Evolutionary conservation across 2,113 vertebrate genomes (phyloP).

Genomic region (Pelusios castaneus): DNA sequence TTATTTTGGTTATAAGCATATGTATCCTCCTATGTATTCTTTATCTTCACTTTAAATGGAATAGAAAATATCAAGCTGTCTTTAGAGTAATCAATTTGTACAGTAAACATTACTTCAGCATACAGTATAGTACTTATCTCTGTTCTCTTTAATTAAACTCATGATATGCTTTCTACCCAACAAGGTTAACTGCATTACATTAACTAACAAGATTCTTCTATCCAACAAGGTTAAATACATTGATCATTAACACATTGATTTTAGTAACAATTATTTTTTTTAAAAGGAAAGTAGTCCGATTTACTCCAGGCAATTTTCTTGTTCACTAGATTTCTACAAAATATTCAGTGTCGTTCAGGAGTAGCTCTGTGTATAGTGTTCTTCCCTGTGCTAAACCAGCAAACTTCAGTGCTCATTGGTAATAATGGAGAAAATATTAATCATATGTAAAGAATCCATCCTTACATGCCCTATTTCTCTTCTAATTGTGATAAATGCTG

Average conservation of each 20-base stretch:
- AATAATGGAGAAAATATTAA: conserved; percentile 54
- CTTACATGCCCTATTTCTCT: conserved; percentile 34
- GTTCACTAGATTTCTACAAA: neutral
- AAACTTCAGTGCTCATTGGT: neutral
- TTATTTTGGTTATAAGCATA: conserved; percentile 20
- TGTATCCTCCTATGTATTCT: conserved; percentile 54
- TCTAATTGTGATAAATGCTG: conserved; percentile 54
- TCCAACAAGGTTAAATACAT: neutral
- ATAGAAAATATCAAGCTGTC: conserved; percentile 59
- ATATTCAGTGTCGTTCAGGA: neutral
- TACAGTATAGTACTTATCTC: conserved; percentile 49
- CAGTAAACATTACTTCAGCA: conserved; percentile 60
- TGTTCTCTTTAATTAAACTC: conserved; percentile 62
- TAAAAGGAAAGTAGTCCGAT: conserved; percentile 22
- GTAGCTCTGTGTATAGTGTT: neutral
- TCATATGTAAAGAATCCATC: conserved; percentile 19
- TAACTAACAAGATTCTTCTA: conserved; percentile 43
- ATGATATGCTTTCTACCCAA: neutral
- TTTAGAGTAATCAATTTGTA: conserved; percentile 55
- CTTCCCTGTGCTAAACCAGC: neutral
- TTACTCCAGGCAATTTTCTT: neutral
- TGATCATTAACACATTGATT: conserved; percentile 31
- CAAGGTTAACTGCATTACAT: conserved; percentile 3
- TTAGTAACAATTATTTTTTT: conserved; percentile 5
- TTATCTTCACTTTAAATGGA: conserved; percentile 62